Evolutionary conservation across 1,140 invertebrate genomes (phyloP), one percentile per base, ranked within the genome.

Genomic region (Heterodera schachtii): DNA sequence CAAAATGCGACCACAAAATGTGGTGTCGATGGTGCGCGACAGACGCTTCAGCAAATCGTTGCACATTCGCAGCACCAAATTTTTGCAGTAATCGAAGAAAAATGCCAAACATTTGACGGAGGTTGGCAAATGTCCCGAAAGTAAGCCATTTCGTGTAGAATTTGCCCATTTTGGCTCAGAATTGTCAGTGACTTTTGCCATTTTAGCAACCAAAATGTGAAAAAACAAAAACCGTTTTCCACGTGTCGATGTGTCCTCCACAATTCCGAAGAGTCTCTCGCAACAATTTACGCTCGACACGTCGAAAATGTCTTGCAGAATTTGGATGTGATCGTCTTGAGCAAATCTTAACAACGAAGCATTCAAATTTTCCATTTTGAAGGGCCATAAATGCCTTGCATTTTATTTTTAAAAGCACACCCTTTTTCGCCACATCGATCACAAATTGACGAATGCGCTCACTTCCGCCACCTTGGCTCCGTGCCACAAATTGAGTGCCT

Each of bases 1-100:
- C 46, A 98, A 92, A 87, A 99, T 98, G 87, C 96, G 92, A 0
- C 97, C 97, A 93, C 96, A 98, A 90, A 99, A 99, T 0, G 97
- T 95, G 3, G 96, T 99, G 88, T 98, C 97, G 86, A 97, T 95
- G 1, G 96, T 96, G 81, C 96, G 92, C 0, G 96, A 98, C 8
- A 99, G 90, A 85, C 96, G 92, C 67, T 96, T 92, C 3, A 99
- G 90, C n/a, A 99, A 91, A 92, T 99, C 93, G 93, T 98, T 98
- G 90, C 97, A 98, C 94, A 98, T 96, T 87, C 97, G 92, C 0
- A 99, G 91, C 73, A 99, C 92, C 90, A 95, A 95, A 90, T 98
- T 98, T 47, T 84, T 80, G 71, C 75, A 85, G 1, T 60, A 67
- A 46, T 84, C 82, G 11, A 84, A 86, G 75, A 86, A 87, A 21